Evolutionary conservation across 1,140 invertebrate genomes (phyloP).

Genomic region (Homalodisca vitripennis): DNA sequence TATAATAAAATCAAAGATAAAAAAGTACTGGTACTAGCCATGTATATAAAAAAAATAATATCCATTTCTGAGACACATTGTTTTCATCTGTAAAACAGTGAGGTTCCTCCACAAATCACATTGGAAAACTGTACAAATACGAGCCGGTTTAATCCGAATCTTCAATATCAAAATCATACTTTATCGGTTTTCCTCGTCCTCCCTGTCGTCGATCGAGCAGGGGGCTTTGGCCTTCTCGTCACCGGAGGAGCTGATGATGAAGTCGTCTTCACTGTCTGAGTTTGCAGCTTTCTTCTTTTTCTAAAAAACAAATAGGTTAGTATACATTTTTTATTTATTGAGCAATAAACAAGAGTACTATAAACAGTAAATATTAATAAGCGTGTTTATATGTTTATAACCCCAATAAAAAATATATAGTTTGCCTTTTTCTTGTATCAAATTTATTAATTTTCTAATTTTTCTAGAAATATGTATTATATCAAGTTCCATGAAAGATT

Average conservation of each 20-base stretch:
- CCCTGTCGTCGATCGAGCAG: conserved; percentile 2
- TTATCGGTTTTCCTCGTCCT: conserved; percentile 29
- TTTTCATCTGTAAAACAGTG: neutral
- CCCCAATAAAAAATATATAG: too few species aligned
- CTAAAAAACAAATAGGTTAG: neutral
- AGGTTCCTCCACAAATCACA: neutral
- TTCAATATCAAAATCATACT: conserved; percentile 31
- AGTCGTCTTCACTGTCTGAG: conserved; percentile 16
- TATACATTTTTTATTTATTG: neutral
- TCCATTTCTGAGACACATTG: neutral
- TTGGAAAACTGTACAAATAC: neutral
- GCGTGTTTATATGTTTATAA: neutral
- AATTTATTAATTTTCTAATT: too few species aligned
- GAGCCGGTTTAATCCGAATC: conserved; percentile 12
- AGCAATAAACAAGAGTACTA: neutral
- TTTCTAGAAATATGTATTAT: too few species aligned
- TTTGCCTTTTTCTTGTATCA: neutral
- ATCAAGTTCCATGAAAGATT: too few species aligned
- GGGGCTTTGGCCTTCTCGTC: neutral
- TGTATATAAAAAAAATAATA: neutral
- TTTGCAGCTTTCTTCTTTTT: conserved; percentile 30
- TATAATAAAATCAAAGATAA: neutral
- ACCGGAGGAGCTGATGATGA: neutral
- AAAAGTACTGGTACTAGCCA: neutral
- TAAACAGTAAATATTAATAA: neutral